Base-by-base conservation (phyloP, 2,797 vertebrate genomes). In the Gephyroberyx darwinii region DNA sequence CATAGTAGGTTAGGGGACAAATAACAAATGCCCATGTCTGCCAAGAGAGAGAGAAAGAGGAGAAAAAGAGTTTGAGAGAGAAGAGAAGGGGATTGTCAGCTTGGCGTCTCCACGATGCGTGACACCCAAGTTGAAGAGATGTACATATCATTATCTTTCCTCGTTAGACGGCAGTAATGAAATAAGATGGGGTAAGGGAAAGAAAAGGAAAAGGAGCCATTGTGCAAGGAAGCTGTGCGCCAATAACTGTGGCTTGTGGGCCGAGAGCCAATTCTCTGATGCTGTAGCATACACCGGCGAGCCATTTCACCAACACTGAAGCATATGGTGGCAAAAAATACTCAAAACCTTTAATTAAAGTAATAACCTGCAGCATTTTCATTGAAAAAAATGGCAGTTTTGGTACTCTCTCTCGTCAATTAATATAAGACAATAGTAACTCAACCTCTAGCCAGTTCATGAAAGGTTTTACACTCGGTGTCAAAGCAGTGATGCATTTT, bases 1-100 rank as follows among this genome's bases (percentile, higher is more conserved):
- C 78, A 81, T 71, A 47, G 80, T 73, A 58, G 66, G 76, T 84
- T 73, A 78, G 60, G 81, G 84, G 79, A 85, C 82, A 84, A 77
- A 80, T 81, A 85, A 78, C 65, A 75, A 86, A 85, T 83, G 80
- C 64, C 73, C 63, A 13, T 17, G 60, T 77, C 68, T 77, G 54
- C 41, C 30, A 65, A 78, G 55, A 60, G 55, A 78, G 52, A 66
- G 57, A 68, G 33, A 69, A 59, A 62, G 30, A 56, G 58, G 20
- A 51, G 14, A 20, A 39, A 67, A 26, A 60, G 59, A 16, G 58
- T 59, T 56, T 58, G 72, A 78, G 72, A 0, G 3, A 65, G 33
- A 8, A 63, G 56, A 75, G 56, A 31, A 45, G 33, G 45, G 35
- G 37, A 54, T 65, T 75, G 65, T 76, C 43, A 68, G 51, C 70